phyloP scores from a whole-genome alignment of 2,113 vertebrate species.

The Poicephalus gulielmi region DNA sequence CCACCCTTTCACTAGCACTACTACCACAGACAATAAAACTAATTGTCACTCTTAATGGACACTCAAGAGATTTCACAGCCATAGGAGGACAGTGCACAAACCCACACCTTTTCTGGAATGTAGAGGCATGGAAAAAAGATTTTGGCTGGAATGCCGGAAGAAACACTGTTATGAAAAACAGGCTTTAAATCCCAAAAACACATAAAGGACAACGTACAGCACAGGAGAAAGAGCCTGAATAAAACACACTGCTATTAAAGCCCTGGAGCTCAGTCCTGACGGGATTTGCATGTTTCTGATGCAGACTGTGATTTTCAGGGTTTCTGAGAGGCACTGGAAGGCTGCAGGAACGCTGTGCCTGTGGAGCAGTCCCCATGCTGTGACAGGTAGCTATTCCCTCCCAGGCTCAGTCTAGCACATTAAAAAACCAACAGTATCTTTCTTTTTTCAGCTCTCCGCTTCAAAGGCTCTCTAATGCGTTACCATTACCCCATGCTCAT shows the following conservation, averaged over 20 bases:
- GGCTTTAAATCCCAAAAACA: conserved; percentile 39
- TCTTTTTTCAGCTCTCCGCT: conserved; percentile 25
- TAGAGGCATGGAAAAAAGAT: neutral
- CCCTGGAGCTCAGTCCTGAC: neutral
- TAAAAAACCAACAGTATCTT: neutral
- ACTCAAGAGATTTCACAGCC: neutral
- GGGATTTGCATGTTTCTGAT: neutral
- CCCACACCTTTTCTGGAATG: neutral
- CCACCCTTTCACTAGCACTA: neutral
- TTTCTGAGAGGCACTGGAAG: neutral
- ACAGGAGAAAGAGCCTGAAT: conserved; percentile 18
- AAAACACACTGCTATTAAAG: conserved; percentile 14
- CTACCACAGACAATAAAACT: neutral
- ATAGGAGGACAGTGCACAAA: neutral
- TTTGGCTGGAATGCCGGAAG: neutral
- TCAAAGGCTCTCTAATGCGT: conserved; percentile 9
- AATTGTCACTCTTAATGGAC: neutral
- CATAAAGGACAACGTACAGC: neutral
- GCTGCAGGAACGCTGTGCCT: neutral
- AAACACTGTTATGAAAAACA: neutral
- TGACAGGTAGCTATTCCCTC: conserved; percentile 42
- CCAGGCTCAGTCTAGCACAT: conserved; percentile 58
- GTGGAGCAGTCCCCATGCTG: neutral
- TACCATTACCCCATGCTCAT: neutral
- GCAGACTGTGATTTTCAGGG: neutral